Base-by-base conservation (phyloP, 2,113 vertebrate species). In the Sinosuthora webbiana region DNA sequence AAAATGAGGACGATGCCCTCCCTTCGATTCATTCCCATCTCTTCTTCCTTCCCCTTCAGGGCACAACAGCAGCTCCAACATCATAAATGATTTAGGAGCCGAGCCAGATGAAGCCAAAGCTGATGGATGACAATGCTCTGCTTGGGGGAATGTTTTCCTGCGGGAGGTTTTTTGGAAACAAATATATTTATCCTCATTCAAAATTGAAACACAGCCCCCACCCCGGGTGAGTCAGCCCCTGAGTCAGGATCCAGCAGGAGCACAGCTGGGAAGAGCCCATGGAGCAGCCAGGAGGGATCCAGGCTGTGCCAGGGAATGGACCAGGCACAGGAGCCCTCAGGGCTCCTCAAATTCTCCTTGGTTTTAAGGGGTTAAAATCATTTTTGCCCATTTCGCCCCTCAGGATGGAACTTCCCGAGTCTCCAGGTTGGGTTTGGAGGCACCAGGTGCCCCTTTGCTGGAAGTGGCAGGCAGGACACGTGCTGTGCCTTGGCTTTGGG, bases 101-200 rank as follows among this genome's bases (percentile, higher is more conserved):
- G 50, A 83, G 94, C 90, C 88, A 93, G 75, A 60, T 10, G 59
- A 85, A 95, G 94, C 37, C 82, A 45, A 60, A 91, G 90, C 70
- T 83, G 94, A 92, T 74, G 82, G 95, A 93, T 80, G 83, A 73
- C 50, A 53, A 12, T 25, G 77, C 33, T 42, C 56, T 75, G 82
- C 50, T 92, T 20, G 59, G 50, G 67, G 35, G 71, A 68, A 85
- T 55, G 69, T 85, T 95, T 85, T 71, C 78, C 65, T 73, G 86
- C 49, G 33, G 69, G 88, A 91, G 82, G n/a, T 41, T 84, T 95
- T 75, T 93, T 57, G 57, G 87, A 91, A 96, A 93, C 83, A 87
- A 84, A 91, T 87, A 35, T 30, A 87, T 91, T 89, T 84, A 47
- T 85, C 67, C 49, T 89, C 49, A 27, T 68, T 31, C 24, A 41